Evolutionary conservation across 92 coral and sea anemone genomes (phyloP).

Genomic region (Phenganax marumi): DNA sequence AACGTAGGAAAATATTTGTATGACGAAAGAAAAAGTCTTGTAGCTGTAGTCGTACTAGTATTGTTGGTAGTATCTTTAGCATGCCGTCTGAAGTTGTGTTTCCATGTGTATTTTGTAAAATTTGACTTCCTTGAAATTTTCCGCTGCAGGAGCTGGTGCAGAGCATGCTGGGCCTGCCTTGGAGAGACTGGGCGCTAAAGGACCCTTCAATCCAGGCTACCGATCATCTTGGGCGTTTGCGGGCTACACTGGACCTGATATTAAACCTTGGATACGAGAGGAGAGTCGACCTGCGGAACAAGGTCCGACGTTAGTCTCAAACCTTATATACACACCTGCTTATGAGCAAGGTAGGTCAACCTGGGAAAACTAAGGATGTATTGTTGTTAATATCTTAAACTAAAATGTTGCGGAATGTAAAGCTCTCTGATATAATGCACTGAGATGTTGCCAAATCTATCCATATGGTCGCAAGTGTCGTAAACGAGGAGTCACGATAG

Average conservation of each 20-base stretch:
- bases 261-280: constrained; percentile 69
- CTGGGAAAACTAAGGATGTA: neutral
- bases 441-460: too few relatives aligned
- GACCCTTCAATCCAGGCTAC: constrained; percentile 74
- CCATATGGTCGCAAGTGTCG: too few relatives aligned
- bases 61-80: too few relatives aligned
- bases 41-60: neutral
- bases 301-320: constrained; percentile 86
- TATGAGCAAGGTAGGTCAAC: constrained; percentile 75
- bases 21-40: too few relatives aligned
- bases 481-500: too few relatives aligned
- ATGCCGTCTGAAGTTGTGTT: too few relatives aligned
- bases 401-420: too few relatives aligned
- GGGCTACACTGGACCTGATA: constrained; percentile 78
- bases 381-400: too few relatives aligned
- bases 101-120: neutral
- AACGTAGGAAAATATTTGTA: too few relatives aligned
- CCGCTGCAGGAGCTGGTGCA: constrained; percentile 66
- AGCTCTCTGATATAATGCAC: too few relatives aligned
- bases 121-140: neutral
- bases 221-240: constrained; percentile 85
- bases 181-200: constrained; percentile 77
- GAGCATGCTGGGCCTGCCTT: constrained; percentile 72
- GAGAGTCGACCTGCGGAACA: constrained; percentile 87
- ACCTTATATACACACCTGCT: constrained; percentile 91